phyloP scores from a whole-genome alignment of 2,113 vertebrate species.

The Lampris megalopsis region DNA sequence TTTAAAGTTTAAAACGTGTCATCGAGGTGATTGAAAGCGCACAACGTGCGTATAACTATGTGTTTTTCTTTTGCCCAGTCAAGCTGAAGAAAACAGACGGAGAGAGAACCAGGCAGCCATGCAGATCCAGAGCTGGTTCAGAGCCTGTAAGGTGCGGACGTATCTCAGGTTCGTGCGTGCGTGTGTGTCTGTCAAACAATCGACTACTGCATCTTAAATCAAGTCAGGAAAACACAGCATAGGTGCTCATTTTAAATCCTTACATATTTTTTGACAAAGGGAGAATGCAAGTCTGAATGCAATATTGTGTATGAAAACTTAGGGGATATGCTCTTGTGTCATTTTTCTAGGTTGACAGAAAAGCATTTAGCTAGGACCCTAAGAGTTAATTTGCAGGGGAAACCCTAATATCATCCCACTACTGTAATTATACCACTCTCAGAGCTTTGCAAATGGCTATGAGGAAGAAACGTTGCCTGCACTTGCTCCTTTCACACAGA shows the following conservation, averaged over 20 bases:
- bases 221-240: slow-evolving; percentile 10
- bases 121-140: slow-evolving; percentile 91
- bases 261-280: neutral
- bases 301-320: slow-evolving; percentile 45
- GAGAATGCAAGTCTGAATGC: slow-evolving; percentile 28
- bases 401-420: slow-evolving; percentile 60
- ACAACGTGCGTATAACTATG: neutral
- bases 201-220: neutral
- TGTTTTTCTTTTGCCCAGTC: slow-evolving; percentile 67
- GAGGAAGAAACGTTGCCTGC: slow-evolving; percentile 72
- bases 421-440: slow-evolving; percentile 67
- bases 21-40: no score
- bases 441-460: slow-evolving; percentile 75
- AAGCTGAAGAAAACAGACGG: slow-evolving; percentile 80
- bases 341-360: neutral
- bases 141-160: slow-evolving; percentile 84
- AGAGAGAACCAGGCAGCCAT: slow-evolving; percentile 81
- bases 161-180: slow-evolving; percentile 85
- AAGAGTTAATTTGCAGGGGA: slow-evolving; percentile 61
- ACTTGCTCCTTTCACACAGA: slow-evolving; percentile 60
- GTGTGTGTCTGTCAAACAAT: neutral
- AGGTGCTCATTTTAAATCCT: slow-evolving; percentile 11
- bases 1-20: no score
- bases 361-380: slow-evolving; percentile 29
- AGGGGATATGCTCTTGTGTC: slow-evolving; percentile 12